These are phyloP conservation scores for Dyspetes luteomarginatus DNA, from an alignment of 2,888 invertebrate genomes.

Conservation along the genomic window DNA sequence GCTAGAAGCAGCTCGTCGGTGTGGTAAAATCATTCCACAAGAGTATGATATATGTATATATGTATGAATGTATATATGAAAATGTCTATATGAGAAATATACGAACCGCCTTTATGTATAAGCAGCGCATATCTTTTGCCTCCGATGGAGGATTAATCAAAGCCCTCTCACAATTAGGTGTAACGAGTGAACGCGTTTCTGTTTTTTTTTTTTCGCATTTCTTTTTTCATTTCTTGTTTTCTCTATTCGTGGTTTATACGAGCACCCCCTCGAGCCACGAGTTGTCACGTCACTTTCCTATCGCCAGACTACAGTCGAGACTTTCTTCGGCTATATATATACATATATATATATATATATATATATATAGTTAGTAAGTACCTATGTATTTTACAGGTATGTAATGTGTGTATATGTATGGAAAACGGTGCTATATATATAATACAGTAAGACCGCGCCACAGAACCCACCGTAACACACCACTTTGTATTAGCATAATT, in stretches of 20 bases:
- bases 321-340: conserved; percentile 39
- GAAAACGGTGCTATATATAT: conserved; percentile 12
- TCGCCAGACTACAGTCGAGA: conserved; percentile 34
- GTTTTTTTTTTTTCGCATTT: conserved; percentile 17
- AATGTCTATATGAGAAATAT: conserved; percentile 13
- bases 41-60: conserved; percentile 14
- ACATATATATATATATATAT: conserved; percentile 17
- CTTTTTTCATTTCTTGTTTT: neutral
- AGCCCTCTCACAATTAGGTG: conserved; percentile 61
- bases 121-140: conserved; percentile 38
- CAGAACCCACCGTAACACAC: conserved; percentile 51
- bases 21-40: conserved; percentile 29
- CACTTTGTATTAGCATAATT: conserved; percentile 66
- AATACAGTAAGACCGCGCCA: conserved; percentile 5
- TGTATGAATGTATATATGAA: neutral
- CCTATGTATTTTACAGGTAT: too few species aligned
- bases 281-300: conserved; percentile 64
- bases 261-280: conserved; percentile 53
- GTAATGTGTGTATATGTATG: neutral
- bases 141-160: conserved; percentile 63
- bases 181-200: conserved; percentile 58
- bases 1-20: conserved; percentile 56
- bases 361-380: too few species aligned
- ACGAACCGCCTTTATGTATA: conserved; percentile 15
- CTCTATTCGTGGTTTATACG: neutral